Evolutionary conservation across 2,797 vertebrate genomes (phyloP).

Genomic region (Clarias laeviceps): DNA sequence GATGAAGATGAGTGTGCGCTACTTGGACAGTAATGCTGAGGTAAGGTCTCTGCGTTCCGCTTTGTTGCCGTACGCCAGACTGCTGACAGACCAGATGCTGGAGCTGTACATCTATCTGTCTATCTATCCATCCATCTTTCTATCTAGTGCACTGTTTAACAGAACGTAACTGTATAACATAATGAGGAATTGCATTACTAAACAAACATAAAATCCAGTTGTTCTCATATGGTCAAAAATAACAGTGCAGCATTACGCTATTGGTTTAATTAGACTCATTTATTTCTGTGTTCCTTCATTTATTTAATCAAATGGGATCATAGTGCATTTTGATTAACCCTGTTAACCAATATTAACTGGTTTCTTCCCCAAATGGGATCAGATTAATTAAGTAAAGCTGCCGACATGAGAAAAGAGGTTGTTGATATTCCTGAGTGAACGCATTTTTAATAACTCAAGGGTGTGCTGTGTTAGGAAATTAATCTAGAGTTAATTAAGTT

Average conservation of each 20-base stretch:
- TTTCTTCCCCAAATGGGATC: neutral
- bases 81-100: constrained; percentile 1
- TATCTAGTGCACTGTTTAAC: neutral
- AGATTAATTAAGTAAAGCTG: neutral
- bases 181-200: neutral
- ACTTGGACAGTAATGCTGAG: constrained; percentile 20
- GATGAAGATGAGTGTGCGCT: constrained; percentile 24
- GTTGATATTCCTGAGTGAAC: neutral
- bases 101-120: neutral
- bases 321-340: neutral
- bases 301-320: neutral
- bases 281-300: neutral
- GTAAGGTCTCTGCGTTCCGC: constrained; percentile 2
- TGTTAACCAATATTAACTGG: neutral
- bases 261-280: neutral
- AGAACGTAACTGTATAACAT: neutral
- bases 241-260: neutral
- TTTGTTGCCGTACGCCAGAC: neutral
- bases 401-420: neutral
- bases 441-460: neutral
- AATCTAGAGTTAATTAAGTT: neutral
- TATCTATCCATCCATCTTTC: neutral
- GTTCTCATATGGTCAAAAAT: neutral
- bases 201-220: neutral
- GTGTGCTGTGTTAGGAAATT: neutral